phyloP scores from a whole-genome alignment of 2,797 vertebrate species.

The Smutsia temminckii region DNA sequence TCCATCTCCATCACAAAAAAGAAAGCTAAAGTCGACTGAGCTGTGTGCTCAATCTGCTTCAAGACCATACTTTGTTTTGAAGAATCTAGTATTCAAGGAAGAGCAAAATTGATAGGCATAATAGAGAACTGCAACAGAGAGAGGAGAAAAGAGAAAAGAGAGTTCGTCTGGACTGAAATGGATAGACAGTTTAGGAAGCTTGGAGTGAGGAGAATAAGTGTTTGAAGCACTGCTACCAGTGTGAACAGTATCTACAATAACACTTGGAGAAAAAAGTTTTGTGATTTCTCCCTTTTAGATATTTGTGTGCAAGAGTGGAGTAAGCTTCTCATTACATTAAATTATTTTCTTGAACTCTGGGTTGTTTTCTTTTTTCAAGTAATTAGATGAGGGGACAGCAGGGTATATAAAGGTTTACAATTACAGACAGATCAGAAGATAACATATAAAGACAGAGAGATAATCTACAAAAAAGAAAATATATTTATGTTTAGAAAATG shows the following conservation, averaged over 20 bases:
- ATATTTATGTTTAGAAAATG: not conserved
- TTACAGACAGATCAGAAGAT: not conserved
- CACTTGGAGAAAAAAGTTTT: not conserved
- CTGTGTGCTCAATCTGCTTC: not conserved
- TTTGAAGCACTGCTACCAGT: not conserved
- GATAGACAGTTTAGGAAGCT: not conserved
- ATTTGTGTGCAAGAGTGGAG: not conserved
- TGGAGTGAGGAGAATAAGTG: not conserved
- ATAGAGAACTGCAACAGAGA: not conserved
- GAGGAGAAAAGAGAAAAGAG: not conserved
- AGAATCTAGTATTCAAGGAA: not conserved
- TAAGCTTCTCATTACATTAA: not conserved
- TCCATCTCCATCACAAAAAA: not conserved
- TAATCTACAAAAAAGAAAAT: slow-evolving; percentile 12
- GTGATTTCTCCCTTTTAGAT: not conserved
- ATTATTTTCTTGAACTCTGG: not conserved
- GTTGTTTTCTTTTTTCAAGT: not conserved
- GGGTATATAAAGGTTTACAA: not conserved
- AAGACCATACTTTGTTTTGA: not conserved
- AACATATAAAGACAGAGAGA: not conserved
- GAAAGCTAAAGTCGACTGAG: not conserved
- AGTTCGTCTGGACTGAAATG: not conserved
- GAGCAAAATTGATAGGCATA: not conserved
- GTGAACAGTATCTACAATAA: not conserved
- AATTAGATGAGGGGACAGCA: not conserved